Conservation (phyloP, 2,888 invertebrate species). For the Hyles lineata region DNA sequence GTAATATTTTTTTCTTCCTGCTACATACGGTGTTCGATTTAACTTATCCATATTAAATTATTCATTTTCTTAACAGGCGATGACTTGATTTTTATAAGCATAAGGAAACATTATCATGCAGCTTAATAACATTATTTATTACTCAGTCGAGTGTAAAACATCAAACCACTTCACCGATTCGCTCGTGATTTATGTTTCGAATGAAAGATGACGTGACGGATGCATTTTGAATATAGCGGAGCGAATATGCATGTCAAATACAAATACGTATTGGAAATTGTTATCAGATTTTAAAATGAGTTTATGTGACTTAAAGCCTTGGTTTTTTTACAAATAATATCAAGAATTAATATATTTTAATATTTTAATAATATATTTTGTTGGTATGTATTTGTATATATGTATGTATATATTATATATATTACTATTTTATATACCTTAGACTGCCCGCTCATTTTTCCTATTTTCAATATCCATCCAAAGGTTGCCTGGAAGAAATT, state of each 20-base stretch:
- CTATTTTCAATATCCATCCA: no score
- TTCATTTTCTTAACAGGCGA: neutral
- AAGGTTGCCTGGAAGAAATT: no score
- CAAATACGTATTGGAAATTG: neutral
- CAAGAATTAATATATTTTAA: no score
- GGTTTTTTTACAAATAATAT: neutral
- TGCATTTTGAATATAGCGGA: slow-evolving; percentile 8
- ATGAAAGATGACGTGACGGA: neutral
- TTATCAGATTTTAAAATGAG: neutral
- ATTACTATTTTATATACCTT: no score
- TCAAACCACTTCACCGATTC: neutral
- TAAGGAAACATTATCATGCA: neutral
- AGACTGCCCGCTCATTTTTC: no score
- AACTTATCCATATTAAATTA: neutral
- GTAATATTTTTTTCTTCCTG: neutral
- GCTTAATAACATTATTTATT: slow-evolving; percentile 10
- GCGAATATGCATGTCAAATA: slow-evolving; percentile 1
- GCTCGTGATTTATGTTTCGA: neutral
- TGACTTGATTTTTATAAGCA: neutral
- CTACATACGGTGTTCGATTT: neutral
- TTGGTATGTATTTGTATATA: no score
- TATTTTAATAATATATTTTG: no score
- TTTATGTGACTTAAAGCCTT: neutral
- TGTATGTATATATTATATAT: no score
- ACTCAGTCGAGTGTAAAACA: neutral